These are phyloP conservation scores for Dysmachus trigonus DNA, from an alignment of 2,888 invertebrate species.

Conservation along the genomic window DNA sequence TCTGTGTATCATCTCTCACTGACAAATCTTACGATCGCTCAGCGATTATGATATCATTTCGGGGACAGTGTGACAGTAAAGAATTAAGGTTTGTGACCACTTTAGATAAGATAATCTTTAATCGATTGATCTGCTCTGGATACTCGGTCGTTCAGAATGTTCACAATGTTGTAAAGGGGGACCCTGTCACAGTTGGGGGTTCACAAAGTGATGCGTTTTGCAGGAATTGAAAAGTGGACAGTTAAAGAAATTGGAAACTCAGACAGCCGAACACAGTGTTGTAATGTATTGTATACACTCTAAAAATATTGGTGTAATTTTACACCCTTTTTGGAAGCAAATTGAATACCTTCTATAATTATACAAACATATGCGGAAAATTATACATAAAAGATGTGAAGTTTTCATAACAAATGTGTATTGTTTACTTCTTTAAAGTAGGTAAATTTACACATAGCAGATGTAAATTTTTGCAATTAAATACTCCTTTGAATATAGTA, in stretches of 20 bases:
- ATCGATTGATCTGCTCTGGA: not conserved
- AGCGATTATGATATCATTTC: slow-evolving; percentile 47
- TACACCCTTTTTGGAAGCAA: too few species aligned
- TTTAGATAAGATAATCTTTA: slow-evolving; percentile 33
- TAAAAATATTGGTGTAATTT: too few species aligned
- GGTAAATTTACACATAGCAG: too few species aligned
- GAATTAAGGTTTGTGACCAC: slow-evolving; percentile 41
- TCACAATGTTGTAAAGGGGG: not conserved
- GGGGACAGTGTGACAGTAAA: slow-evolving; percentile 44
- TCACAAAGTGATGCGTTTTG: not conserved
- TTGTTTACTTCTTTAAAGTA: too few species aligned
- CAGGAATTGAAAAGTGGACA: not conserved
- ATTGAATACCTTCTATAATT: too few species aligned
- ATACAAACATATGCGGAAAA: too few species aligned
- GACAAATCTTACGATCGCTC: slow-evolving; percentile 42
- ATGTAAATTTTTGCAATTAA: too few species aligned
- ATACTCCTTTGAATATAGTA: too few species aligned
- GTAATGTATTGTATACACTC: not conserved
- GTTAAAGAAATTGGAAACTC: not conserved
- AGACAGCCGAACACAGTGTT: not conserved
- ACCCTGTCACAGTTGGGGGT: not conserved
- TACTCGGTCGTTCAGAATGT: not conserved
- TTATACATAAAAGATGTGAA: too few species aligned
- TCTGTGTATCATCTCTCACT: slow-evolving; percentile 40
- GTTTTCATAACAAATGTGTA: too few species aligned